phyloP scores from a whole-genome alignment of 2,888 invertebrate species.

The Euplexia lucipara region DNA sequence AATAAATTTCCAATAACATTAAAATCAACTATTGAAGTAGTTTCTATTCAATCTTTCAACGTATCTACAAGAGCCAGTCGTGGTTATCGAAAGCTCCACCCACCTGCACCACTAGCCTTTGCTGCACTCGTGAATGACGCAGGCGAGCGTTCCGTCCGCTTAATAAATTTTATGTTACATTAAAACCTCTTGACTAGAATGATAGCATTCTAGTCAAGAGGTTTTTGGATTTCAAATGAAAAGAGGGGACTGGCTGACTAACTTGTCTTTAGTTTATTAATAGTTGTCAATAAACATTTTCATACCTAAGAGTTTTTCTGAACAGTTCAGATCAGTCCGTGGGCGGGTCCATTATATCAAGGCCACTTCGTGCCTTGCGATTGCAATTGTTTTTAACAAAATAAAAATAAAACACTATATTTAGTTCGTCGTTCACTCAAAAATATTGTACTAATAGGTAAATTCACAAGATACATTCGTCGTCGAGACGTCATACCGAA shows the following conservation, averaged over 20 bases:
- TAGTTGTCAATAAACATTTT: too few relatives aligned
- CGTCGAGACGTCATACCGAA: too few relatives aligned
- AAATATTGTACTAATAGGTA: too few relatives aligned
- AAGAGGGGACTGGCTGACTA: not conserved
- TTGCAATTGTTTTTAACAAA: too few relatives aligned
- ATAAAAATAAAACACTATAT: too few relatives aligned
- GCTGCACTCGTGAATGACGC: slow-evolving; percentile 19
- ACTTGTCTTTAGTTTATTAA: not conserved
- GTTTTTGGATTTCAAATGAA: slow-evolving; percentile 17
- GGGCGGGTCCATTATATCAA: too few relatives aligned
- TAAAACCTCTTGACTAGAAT: too few relatives aligned
- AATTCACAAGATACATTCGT: too few relatives aligned
- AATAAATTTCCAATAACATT: slow-evolving; percentile 1
- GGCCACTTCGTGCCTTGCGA: too few relatives aligned
- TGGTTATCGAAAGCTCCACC: slow-evolving; percentile 28
- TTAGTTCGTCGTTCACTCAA: too few relatives aligned
- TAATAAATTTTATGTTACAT: slow-evolving; percentile 46
- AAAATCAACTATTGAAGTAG: slow-evolving; percentile 28
- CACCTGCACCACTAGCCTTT: slow-evolving; percentile 7
- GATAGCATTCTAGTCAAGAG: not conserved
- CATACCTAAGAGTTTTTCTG: too few relatives aligned
- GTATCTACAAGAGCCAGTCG: slow-evolving; percentile 9
- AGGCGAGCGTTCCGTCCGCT: slow-evolving; percentile 9
- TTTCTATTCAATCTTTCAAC: slow-evolving; percentile 21
- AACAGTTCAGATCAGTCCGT: too few relatives aligned